A percentile compares a stretch with the other conserved stretches of the same genome.
phyloP scores from a whole-genome alignment of 2,888 invertebrate species.

The Tiphia femorata region DNA sequence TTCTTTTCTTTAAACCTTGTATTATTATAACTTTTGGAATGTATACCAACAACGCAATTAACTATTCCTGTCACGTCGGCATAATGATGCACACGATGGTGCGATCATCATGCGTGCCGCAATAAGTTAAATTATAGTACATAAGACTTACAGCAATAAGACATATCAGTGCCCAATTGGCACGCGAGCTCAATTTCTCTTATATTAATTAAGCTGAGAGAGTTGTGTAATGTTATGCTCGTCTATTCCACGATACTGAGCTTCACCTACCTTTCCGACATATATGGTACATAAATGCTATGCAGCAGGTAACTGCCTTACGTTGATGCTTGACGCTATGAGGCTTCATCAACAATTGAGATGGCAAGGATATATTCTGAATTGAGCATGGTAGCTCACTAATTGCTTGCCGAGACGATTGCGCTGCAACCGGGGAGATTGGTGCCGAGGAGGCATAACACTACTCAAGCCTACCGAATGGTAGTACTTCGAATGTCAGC shows the following conservation, averaged over 20 bases:
- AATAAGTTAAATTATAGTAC: too few species aligned
- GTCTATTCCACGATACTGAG: slow-evolving; percentile 45
- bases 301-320: slow-evolving; percentile 66
- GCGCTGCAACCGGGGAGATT: slow-evolving; percentile 60
- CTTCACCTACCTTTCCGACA: slow-evolving; percentile 66
- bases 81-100: too few species aligned
- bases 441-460: slow-evolving; percentile 66
- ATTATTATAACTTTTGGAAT: too few species aligned
- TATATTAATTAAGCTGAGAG: background rate
- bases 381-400: slow-evolving; percentile 62
- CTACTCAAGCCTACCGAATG: slow-evolving; percentile 65
- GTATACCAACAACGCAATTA: too few species aligned
- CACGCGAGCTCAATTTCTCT: too few species aligned
- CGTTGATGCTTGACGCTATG: slow-evolving; percentile 63
- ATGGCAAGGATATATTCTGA: slow-evolving; percentile 61
- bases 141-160: background rate
- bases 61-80: too few species aligned
- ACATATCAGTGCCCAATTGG: background rate
- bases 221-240: slow-evolving; percentile 41
- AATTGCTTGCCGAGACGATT: slow-evolving; percentile 63
- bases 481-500: slow-evolving; percentile 67
- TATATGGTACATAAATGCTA: slow-evolving; percentile 68
- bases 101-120: too few species aligned
- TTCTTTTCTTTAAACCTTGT: too few species aligned
- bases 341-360: slow-evolving; percentile 67